Conservation (phyloP, 2,888 invertebrate genomes). For the Pocota personata region DNA sequence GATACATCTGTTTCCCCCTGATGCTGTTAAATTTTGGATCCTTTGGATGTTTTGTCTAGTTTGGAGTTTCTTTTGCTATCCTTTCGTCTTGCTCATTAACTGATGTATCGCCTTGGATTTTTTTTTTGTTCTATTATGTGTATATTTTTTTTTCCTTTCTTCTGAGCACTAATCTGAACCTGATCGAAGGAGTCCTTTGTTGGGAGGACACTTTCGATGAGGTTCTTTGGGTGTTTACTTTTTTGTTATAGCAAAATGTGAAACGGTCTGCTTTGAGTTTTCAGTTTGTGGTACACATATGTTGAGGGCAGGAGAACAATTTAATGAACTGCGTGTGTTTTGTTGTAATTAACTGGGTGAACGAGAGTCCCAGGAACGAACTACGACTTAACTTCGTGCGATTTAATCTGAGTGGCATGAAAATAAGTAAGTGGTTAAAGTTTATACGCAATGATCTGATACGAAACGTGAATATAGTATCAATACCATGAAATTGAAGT, state of each 20-base stretch:
- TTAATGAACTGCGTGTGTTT: neutral
- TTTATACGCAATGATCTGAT: no score
- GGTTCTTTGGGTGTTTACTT: neutral
- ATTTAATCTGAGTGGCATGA: no score
- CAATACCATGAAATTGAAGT: no score
- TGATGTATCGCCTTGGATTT: slow-evolving; percentile 40
- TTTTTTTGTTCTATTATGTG: neutral
- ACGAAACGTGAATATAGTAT: no score
- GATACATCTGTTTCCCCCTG: slow-evolving; percentile 42
- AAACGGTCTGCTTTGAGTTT: neutral
- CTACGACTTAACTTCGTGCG: no score
- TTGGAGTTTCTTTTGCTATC: slow-evolving; percentile 5
- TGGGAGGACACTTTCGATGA: neutral
- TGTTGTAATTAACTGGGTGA: neutral
- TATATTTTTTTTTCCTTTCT: neutral
- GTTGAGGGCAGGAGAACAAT: neutral
- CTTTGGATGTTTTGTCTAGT: slow-evolving; percentile 39
- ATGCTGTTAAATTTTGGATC: slow-evolving; percentile 20
- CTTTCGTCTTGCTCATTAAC: slow-evolving; percentile 53
- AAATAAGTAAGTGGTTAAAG: no score
- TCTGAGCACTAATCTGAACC: neutral
- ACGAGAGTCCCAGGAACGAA: no score
- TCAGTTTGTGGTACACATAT: neutral
- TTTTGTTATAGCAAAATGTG: neutral
- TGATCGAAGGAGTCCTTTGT: neutral